Conservation (phyloP, 2,797 vertebrate genomes). For the Poecilia picta region DNA sequence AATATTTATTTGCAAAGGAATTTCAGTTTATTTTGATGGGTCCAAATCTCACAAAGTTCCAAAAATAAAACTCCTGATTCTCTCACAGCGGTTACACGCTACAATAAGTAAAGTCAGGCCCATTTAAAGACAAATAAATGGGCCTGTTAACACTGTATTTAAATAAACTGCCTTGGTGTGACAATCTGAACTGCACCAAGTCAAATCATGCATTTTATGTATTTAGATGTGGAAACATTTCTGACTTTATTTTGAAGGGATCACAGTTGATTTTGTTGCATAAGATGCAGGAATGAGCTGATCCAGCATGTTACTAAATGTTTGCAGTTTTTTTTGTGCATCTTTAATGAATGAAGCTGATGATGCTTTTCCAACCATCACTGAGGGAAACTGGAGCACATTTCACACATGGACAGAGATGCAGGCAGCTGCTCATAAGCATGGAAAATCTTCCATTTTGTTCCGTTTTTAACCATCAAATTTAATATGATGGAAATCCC, state of each 20-base stretch:
- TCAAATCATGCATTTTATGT: neutral
- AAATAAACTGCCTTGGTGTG: neutral
- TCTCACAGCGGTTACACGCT: neutral
- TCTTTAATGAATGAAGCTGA: neutral
- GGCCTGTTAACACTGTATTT: neutral
- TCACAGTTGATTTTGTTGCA: neutral
- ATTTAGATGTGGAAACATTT: neutral
- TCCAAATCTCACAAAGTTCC: neutral
- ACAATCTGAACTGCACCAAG: neutral
- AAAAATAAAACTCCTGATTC: neutral
- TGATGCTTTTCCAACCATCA: conserved; percentile 22
- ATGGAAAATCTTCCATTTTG: neutral
- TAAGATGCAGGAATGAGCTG: neutral
- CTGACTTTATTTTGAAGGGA: neutral
- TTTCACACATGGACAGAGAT: conserved; percentile 70
- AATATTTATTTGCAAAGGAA: neutral
- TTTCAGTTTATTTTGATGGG: neutral
- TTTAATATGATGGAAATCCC: neutral
- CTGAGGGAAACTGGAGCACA: conserved; percentile 61
- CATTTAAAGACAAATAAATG: neutral
- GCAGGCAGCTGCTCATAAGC: neutral
- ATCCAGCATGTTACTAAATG: neutral
- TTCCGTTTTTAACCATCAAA: neutral
- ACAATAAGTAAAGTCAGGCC: neutral
- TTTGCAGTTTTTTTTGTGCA: conserved; percentile 10